Evolutionary conservation across 2,888 invertebrate genomes (phyloP), one percentile per base, ranked within the genome.

Genomic region (Euproctis similis): DNA sequence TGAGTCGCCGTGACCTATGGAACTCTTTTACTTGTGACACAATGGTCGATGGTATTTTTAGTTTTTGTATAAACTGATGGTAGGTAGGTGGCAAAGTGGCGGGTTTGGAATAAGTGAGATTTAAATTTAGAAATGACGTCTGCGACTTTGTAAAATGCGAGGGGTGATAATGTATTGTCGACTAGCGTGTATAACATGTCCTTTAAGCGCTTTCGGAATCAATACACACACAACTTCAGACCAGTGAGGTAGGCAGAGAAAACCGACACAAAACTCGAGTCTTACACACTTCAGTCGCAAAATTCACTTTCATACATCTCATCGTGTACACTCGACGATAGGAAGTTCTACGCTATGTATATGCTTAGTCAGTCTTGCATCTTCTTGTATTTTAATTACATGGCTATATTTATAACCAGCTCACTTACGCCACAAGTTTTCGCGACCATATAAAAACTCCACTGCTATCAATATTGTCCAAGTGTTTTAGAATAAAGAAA

Each of bases 51-150:
- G 71, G 72, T 82, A 82, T 82, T 71, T 82, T 81, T 82, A 81
- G 84, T 82, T 82, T 80, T 82, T 80, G 73, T 81, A 70, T 59
- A 48, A 57, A 60, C 68, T n/a, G n/a, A n/a, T n/a, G n/a, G n/a
- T n/a, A n/a, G 75, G 75, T 78, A 74, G 81, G 80, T 81, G 72
- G 74, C 75, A 81, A 84, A 82, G 84, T 84, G 74, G 84, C 71
- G 71, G 76, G 74, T 69, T 77, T 73, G 64, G 70, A 77, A 77
- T 81, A 81, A 82, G 80, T 82, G 74, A 66, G 66, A 60, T 82
- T 82, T 82, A 84, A 84, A 77, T 84, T 84, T 84, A 78, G 78
- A 76, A 48, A 67, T 80, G 78, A 80, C 75, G 75, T 72, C 69
- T 63, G 62, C 60, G 59, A 59, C 61, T 59, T 60, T 63, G 56